These are phyloP conservation scores for Podargus strigoides DNA, from an alignment of 2,797 vertebrate genomes.

Conservation along the genomic window DNA sequence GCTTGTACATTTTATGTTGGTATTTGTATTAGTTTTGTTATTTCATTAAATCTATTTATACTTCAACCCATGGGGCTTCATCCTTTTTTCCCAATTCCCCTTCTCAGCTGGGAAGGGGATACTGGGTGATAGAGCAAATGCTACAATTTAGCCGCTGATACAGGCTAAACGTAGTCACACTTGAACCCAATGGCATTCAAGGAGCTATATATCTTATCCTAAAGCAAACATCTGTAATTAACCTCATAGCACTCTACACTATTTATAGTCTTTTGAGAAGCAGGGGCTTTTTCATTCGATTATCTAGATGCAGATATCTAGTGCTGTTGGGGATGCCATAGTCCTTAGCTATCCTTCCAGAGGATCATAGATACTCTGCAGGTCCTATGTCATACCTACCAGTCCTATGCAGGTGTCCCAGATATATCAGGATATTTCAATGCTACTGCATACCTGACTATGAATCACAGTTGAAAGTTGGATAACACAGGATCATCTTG, in stretches of 20 bases:
- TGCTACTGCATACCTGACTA: neutral
- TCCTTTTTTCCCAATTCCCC: no score
- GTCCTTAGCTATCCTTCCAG: neutral
- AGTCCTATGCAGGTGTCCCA: neutral
- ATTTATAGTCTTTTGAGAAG: neutral
- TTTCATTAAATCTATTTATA: no score
- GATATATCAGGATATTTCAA: neutral
- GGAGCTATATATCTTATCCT: neutral
- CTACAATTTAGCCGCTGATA: no score
- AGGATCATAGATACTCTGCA: neutral
- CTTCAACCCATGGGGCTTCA: no score
- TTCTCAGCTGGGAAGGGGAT: no score
- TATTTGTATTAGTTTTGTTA: no score
- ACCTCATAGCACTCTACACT: neutral
- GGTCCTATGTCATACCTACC: neutral
- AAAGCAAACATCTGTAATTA: neutral
- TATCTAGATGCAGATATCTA: neutral
- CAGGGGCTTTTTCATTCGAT: neutral
- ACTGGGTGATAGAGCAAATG: no score
- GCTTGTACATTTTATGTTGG: no score
- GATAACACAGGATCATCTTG: neutral
- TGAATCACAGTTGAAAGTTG: neutral
- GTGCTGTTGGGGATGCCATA: neutral
- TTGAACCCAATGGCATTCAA: neutral
- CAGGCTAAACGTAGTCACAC: no score